phyloP scores from a whole-genome alignment of 1,140 invertebrate species.

The Trinorchestia longiramus region DNA sequence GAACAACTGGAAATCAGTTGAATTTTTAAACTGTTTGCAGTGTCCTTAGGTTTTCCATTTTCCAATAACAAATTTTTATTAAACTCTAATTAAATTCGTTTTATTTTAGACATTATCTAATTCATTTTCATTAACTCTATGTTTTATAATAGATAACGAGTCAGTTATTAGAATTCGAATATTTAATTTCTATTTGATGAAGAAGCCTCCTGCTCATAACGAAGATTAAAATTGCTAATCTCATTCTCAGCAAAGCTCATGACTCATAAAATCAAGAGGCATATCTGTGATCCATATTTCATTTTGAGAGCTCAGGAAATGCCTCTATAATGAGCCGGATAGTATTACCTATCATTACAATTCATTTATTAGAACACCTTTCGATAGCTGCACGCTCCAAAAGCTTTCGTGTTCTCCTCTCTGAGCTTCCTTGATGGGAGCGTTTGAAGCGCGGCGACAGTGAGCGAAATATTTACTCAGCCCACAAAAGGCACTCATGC shows the following conservation, averaged over 20 bases:
- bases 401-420: background rate
- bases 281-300: background rate
- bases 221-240: background rate
- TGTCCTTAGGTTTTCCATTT: too few relatives aligned
- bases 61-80: background rate
- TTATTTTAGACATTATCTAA: background rate
- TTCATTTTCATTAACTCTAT: background rate
- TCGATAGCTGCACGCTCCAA: background rate
- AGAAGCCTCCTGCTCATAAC: background rate
- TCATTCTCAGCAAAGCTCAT: background rate
- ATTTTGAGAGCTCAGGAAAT: background rate
- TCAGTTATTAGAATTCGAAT: background rate
- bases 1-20: too few relatives aligned
- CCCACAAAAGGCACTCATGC: slow-evolving; percentile 44
- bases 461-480: slow-evolving; percentile 35
- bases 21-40: too few relatives aligned
- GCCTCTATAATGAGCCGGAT: background rate
- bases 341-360: background rate
- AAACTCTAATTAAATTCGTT: background rate
- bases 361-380: background rate
- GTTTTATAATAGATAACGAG: background rate
- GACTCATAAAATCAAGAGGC: background rate
- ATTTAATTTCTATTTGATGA: background rate
- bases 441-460: slow-evolving; percentile 43
- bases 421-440: background rate